Evolutionary conservation across 2,113 vertebrate genomes (phyloP).

Genomic region (Panthera leo): DNA sequence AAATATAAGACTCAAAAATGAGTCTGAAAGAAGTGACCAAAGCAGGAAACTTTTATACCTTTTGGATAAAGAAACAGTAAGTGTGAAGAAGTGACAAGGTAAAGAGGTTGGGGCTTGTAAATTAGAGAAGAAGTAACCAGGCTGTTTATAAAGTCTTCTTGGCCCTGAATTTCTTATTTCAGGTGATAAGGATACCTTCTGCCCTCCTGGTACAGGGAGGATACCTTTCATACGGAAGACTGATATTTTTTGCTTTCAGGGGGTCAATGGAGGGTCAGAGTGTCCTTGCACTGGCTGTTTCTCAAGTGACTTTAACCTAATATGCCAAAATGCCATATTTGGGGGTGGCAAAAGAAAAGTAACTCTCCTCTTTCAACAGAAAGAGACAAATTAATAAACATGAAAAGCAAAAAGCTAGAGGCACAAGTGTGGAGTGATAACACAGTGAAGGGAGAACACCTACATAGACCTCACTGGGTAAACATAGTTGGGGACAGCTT

Average conservation of each 20-base stretch:
- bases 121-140: background rate
- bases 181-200: background rate
- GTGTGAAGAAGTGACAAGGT: background rate
- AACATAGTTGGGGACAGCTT: fast-evolving
- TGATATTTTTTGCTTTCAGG: background rate
- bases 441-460: background rate
- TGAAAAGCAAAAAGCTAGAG: background rate
- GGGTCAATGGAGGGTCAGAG: background rate
- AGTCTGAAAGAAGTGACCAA: background rate
- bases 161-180: background rate
- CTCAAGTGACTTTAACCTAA: background rate
- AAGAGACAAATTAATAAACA: background rate
- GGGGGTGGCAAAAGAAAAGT: background rate
- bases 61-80: background rate
- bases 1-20: background rate
- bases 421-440: background rate
- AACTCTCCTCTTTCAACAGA: background rate
- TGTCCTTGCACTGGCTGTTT: background rate
- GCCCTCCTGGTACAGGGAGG: background rate
- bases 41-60: background rate
- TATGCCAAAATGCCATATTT: background rate
- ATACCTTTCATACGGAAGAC: background rate
- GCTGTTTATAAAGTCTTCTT: background rate
- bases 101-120: background rate
- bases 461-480: background rate